These are phyloP conservation scores for Acrobasis consociella DNA, from an alignment of 2,888 invertebrate species.

Conservation along the genomic window DNA sequence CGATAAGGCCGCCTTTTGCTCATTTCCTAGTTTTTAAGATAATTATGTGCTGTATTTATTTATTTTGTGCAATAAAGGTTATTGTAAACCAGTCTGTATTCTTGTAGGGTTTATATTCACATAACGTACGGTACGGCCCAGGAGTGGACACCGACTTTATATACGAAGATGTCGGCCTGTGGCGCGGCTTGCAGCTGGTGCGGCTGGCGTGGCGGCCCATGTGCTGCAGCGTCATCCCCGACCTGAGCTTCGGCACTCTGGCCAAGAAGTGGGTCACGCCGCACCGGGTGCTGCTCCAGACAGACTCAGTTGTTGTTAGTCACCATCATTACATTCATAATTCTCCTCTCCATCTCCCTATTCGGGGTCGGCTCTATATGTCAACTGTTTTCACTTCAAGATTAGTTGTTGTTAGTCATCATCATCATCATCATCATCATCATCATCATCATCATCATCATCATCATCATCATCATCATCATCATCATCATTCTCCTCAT, in stretches of 20 bases:
- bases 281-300: conserved; percentile 46
- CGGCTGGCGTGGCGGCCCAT: conserved; percentile 67
- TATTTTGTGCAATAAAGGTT: no score
- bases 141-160: conserved; percentile 70
- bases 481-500: no score
- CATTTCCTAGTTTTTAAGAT: no score
- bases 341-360: no score
- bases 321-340: background rate
- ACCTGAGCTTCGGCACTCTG: conserved; percentile 40
- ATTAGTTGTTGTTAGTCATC: no score
- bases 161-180: conserved; percentile 76
- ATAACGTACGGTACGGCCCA: conserved; percentile 82
- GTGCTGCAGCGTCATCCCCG: conserved; percentile 49
- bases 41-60: no score
- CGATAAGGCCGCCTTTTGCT: no score
- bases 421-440: no score
- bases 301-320: conserved; percentile 42
- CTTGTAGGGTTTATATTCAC: conserved; percentile 73
- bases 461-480: no score
- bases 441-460: no score
- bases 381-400: no score
- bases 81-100: conserved; percentile 1
- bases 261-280: conserved; percentile 45
- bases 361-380: no score
- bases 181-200: conserved; percentile 73